phyloP scores from a whole-genome alignment of 92 coral and sea anemone genomes.

The Paramuricea clavata region DNA sequence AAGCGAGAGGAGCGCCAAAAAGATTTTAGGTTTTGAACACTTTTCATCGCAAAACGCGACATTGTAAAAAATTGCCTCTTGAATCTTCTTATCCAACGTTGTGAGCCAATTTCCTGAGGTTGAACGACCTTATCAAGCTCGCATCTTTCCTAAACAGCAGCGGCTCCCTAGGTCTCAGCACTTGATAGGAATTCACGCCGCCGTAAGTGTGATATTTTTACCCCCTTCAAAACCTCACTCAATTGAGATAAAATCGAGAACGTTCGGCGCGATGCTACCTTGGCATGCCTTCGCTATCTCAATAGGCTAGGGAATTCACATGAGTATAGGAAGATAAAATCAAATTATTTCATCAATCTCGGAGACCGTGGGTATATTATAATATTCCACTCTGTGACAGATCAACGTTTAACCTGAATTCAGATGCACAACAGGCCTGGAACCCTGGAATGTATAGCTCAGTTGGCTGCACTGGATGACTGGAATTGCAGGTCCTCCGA shows the following conservation, averaged over 20 bases:
- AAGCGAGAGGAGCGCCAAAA: too few species aligned
- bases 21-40: too few species aligned
- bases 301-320: background rate
- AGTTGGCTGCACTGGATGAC: too few species aligned
- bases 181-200: background rate
- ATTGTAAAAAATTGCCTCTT: too few species aligned
- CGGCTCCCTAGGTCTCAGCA: background rate
- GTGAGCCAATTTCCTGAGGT: too few species aligned
- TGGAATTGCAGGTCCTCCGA: too few species aligned
- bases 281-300: background rate
- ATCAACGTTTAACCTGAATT: background rate
- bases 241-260: background rate
- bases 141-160: background rate
- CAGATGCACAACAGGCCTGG: background rate
- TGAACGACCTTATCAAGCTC: background rate
- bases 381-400: too few species aligned
- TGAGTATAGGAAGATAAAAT: background rate
- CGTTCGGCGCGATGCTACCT: background rate
- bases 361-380: background rate
- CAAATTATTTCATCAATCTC: background rate
- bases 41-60: too few species aligned
- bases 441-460: too few species aligned
- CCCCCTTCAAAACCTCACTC: background rate
- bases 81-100: too few species aligned
- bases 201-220: constrained; percentile 2